Evolutionary conservation across 2,888 invertebrate genomes (phyloP).

Genomic region (Lumbricus terrestris): DNA sequence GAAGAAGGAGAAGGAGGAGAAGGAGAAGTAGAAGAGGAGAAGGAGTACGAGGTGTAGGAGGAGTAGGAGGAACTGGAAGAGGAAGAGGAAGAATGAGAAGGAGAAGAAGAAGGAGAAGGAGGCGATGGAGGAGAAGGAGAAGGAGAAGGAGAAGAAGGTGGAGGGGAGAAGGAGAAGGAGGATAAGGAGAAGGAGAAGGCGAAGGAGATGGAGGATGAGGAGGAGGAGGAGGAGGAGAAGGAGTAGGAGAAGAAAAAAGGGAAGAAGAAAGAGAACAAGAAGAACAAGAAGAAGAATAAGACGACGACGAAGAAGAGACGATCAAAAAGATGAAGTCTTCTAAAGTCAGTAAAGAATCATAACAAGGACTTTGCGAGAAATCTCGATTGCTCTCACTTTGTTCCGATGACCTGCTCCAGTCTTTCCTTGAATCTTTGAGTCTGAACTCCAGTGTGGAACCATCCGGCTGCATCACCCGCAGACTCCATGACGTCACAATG

Average conservation of each 20-base stretch:
- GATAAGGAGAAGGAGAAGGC: neutral
- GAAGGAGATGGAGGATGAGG: too few relatives aligned
- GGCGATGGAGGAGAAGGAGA: neutral
- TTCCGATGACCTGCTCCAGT: neutral
- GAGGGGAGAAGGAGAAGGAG: neutral
- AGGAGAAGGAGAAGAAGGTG: neutral
- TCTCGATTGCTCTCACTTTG: neutral
- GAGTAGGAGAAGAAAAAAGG: too few relatives aligned
- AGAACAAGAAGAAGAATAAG: too few relatives aligned
- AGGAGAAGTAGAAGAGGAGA: neutral
- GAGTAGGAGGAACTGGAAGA: neutral
- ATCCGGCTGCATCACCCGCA: neutral
- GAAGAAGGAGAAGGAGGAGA: neutral
- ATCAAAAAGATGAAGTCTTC: neutral
- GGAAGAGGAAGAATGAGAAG: too few relatives aligned
- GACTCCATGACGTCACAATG: conserved; percentile 15
- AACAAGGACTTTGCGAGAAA: neutral
- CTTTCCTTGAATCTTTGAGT: neutral
- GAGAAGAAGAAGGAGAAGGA: too few relatives aligned
- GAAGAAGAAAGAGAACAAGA: too few relatives aligned
- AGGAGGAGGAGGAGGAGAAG: too few relatives aligned
- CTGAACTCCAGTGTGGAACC: neutral
- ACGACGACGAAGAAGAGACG: neutral
- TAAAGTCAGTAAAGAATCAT: neutral
- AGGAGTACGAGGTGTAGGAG: too few relatives aligned